Conservation (phyloP, 2,888 invertebrate genomes). For the Theretra japonica region DNA sequence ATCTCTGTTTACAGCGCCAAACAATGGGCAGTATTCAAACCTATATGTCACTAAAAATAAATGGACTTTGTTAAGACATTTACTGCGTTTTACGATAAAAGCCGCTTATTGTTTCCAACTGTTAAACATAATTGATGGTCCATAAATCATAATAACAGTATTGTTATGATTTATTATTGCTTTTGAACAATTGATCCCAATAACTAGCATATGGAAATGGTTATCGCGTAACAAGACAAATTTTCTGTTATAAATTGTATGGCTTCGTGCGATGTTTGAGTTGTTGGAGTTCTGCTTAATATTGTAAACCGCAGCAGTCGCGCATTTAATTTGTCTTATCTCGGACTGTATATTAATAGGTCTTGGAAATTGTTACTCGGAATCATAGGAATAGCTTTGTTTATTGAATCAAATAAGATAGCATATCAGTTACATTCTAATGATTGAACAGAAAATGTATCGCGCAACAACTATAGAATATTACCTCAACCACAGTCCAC, state of each 20-base stretch:
- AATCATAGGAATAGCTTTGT: neutral
- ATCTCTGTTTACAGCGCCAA: slow-evolving; percentile 55
- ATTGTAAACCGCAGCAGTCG: slow-evolving; percentile 16
- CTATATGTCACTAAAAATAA: slow-evolving; percentile 71
- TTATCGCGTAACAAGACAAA: slow-evolving; percentile 33
- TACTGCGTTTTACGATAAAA: slow-evolving; percentile 48
- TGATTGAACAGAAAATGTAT: too few relatives aligned
- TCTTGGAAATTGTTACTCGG: neutral
- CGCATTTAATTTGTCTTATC: slow-evolving; percentile 11
- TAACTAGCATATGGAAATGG: slow-evolving; percentile 18
- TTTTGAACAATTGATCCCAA: slow-evolving; percentile 32
- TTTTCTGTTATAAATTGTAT: slow-evolving; percentile 37
- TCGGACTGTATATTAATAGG: slow-evolving; percentile 4
- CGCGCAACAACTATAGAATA: too few relatives aligned
- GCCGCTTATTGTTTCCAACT: slow-evolving; percentile 46
- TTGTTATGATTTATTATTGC: slow-evolving; percentile 40
- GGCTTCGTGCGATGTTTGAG: neutral
- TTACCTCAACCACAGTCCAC: too few relatives aligned
- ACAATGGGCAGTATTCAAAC: slow-evolving; percentile 70
- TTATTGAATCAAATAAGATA: too few relatives aligned
- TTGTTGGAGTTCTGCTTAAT: slow-evolving; percentile 10
- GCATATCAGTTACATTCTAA: too few relatives aligned
- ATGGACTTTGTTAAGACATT: slow-evolving; percentile 56
- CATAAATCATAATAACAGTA: slow-evolving; percentile 41
- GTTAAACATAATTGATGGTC: slow-evolving; percentile 45